Conservation (phyloP, 2,113 vertebrate genomes). For the Mastomys natalensis region DNA sequence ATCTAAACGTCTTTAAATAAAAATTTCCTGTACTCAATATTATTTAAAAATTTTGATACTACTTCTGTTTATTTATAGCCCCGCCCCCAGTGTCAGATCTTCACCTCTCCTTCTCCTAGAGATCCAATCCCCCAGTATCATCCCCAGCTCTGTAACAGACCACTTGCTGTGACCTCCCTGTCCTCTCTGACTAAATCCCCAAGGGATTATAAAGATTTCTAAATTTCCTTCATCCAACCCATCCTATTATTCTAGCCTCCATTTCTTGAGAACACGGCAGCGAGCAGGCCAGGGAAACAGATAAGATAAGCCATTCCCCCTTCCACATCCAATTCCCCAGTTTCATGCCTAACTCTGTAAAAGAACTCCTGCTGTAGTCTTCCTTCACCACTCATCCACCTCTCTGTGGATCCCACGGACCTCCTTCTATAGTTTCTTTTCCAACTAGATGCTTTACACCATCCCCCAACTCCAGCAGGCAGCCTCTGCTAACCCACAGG, state of each 20-base stretch:
- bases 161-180: not conserved
- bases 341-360: not conserved
- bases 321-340: not conserved
- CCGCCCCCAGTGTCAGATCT: not conserved
- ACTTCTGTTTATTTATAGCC: not conserved
- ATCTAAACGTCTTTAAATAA: conserved; percentile 7
- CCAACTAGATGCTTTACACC: not conserved
- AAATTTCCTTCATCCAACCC: not conserved
- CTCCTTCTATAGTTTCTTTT: not conserved
- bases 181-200: not conserved
- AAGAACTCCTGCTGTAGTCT: not conserved
- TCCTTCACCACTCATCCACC: not conserved
- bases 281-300: not conserved
- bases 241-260: not conserved
- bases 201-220: not conserved
- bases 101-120: not conserved
- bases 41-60: not conserved
- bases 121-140: not conserved
- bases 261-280: not conserved
- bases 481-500: not conserved
- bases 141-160: not conserved
- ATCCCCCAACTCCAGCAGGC: too few relatives aligned
- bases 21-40: not conserved
- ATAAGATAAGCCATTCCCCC: not conserved
- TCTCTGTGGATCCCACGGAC: not conserved